Percentiles rank a stretch among this genome's conserved stretches.
These are phyloP conservation scores for Drosophila limbata DNA, from an alignment of 2,888 invertebrate genomes.

Conservation along the genomic window DNA sequence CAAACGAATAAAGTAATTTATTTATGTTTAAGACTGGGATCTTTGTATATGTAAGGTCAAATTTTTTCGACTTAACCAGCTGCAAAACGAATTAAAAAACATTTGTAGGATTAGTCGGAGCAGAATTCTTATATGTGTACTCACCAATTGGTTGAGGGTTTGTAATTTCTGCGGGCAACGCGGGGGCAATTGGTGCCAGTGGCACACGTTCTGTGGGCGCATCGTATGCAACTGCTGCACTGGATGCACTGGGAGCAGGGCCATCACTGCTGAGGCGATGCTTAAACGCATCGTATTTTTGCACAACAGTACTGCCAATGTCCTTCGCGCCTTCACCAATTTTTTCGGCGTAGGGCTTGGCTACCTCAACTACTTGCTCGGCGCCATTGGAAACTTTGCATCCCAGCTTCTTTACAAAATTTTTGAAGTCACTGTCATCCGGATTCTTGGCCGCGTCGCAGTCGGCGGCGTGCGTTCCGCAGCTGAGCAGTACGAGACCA, in stretches of 20 bases:
- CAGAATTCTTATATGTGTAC: neutral
- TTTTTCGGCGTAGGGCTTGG: constrained; percentile 80
- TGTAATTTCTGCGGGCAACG: constrained; percentile 28
- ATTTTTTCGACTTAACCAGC: constrained; percentile 1
- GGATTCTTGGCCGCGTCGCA: constrained; percentile 62
- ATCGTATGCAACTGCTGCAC: constrained; percentile 30
- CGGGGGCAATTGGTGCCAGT: constrained; percentile 72
- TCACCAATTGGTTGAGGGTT: constrained; percentile 32
- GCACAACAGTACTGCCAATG: constrained; percentile 71
- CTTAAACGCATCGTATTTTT: constrained; percentile 82
- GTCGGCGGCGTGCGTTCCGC: constrained; percentile 46
- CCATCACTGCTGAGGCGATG: constrained; percentile 74
- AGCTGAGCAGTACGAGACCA: constrained; percentile 47
- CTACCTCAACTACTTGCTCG: constrained; percentile 72
- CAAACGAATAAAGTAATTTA: neutral
- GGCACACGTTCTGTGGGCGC: constrained; percentile 79
- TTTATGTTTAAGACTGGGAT: neutral
- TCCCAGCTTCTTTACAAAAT: constrained; percentile 79
- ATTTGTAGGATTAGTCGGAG: neutral
- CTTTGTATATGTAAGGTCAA: neutral
- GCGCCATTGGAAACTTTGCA: constrained; percentile 82
- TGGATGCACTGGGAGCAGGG: neutral
- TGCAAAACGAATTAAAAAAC: neutral
- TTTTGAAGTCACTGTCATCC: constrained; percentile 74
- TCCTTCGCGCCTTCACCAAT: constrained; percentile 81